These are phyloP conservation scores for Chroicocephalus ridibundus DNA, from an alignment of 2,113 vertebrate species.

Conservation along the genomic window DNA sequence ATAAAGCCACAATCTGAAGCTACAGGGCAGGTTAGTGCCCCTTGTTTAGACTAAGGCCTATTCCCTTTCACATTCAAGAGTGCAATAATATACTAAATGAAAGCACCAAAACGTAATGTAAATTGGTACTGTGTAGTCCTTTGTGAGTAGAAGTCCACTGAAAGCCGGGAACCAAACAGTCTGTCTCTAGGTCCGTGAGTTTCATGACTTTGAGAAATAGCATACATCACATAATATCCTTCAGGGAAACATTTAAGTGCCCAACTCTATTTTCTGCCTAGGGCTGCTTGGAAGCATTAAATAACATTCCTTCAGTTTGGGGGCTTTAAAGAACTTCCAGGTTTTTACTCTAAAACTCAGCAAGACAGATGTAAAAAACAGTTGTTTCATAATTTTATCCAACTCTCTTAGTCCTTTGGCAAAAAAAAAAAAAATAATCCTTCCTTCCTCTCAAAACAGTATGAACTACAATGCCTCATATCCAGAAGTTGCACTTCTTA, in stretches of 20 bases:
- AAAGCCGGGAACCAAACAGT: not conserved
- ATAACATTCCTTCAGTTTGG: not conserved
- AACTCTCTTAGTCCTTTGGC: constrained; percentile 55
- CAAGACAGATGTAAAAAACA: constrained; percentile 52
- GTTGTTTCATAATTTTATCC: constrained; percentile 31
- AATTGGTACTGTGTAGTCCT: not conserved
- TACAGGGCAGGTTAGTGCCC: not conserved
- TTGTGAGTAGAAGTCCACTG: not conserved
- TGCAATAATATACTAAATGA: not conserved
- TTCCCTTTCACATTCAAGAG: not conserved
- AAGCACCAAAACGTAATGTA: not conserved
- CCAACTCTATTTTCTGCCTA: not conserved
- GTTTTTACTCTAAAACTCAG: not conserved
- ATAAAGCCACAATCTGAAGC: not conserved
- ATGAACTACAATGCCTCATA: constrained; percentile 34
- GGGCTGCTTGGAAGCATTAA: not conserved
- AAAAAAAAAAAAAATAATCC: constrained; percentile 54
- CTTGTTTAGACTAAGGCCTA: not conserved
- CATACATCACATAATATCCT: not conserved
- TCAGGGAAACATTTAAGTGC: not conserved
- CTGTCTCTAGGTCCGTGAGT: not conserved
- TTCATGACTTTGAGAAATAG: not conserved
- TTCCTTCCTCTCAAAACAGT: constrained; percentile 54
- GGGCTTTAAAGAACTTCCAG: constrained; percentile 8
- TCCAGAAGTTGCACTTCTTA: constrained; percentile 30